These are phyloP conservation scores for Porites divaricata DNA, from an alignment of 92 coral and sea anemone species.

Conservation along the genomic window DNA sequence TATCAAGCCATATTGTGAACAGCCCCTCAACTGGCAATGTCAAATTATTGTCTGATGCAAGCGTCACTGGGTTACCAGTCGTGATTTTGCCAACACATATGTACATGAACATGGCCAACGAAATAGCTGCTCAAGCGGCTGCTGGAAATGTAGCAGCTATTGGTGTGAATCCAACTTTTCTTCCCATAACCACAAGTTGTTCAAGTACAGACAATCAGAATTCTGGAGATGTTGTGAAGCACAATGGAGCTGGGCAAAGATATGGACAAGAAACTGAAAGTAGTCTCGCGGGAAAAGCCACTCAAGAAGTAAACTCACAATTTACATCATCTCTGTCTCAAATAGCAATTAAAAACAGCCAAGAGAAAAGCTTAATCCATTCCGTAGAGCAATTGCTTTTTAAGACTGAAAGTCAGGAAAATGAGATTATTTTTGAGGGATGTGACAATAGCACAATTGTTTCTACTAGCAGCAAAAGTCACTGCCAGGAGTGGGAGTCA, in stretches of 20 bases:
- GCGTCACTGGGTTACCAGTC: constrained; percentile 37
- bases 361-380: neutral
- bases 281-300: neutral
- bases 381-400: constrained; percentile 20
- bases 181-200: constrained; percentile 29
- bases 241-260: neutral
- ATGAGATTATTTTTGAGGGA: neutral
- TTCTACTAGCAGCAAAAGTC: neutral
- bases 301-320: neutral
- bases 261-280: neutral
- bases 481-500: neutral
- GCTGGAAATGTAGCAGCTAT: constrained; percentile 39
- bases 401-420: constrained; percentile 36
- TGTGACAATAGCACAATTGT: neutral
- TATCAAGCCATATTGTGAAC: constrained; percentile 9
- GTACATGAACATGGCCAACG: constrained; percentile 61
- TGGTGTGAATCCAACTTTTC: constrained; percentile 22
- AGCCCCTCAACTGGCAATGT: neutral
- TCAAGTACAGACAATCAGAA: neutral
- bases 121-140: constrained; percentile 67
- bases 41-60: constrained; percentile 11
- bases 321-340: constrained; percentile 25
- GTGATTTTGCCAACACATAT: constrained; percentile 73
- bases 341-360: neutral
- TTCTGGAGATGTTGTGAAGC: neutral